phyloP scores from a whole-genome alignment of 37 sponge, comb jelly and placozoan species.

The Axinella damicornis region DNA sequence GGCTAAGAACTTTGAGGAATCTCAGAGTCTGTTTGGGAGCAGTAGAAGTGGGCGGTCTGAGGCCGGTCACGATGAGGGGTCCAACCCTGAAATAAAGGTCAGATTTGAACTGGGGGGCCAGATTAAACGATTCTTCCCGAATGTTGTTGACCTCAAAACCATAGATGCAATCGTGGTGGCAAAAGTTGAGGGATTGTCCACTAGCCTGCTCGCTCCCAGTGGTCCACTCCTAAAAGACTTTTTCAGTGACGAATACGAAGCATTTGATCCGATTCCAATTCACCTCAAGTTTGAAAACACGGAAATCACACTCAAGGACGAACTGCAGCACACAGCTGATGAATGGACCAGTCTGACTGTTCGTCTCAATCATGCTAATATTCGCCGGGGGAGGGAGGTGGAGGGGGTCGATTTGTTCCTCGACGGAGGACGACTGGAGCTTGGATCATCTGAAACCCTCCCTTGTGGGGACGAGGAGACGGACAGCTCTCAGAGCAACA shows the following conservation, averaged over 20 bases:
- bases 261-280: conserved; percentile 48
- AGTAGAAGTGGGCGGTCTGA: background rate
- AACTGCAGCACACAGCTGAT: conserved; percentile 3
- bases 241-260: conserved; percentile 64
- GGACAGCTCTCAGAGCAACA: background rate
- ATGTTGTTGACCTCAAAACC: background rate
- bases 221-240: conserved; percentile 48
- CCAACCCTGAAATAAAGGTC: conserved; percentile 41
- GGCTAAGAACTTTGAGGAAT: background rate
- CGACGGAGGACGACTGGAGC: background rate
- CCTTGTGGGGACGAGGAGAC: background rate
- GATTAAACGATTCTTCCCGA: conserved; percentile 26
- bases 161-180: conserved; percentile 41
- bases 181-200: conserved; percentile 10
- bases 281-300: conserved; percentile 54
- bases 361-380: conserved; percentile 1
- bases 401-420: conserved; percentile 23
- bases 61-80: background rate
- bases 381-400: conserved; percentile 47
- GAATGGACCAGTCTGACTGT: conserved; percentile 23
- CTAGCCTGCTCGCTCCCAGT: conserved; percentile 31
- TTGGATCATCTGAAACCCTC: no score
- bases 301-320: conserved; percentile 31
- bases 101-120: conserved; percentile 57
- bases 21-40: background rate